These are phyloP conservation scores for Bucco capensis DNA, from an alignment of 2,113 vertebrate species.

Conservation along the genomic window DNA sequence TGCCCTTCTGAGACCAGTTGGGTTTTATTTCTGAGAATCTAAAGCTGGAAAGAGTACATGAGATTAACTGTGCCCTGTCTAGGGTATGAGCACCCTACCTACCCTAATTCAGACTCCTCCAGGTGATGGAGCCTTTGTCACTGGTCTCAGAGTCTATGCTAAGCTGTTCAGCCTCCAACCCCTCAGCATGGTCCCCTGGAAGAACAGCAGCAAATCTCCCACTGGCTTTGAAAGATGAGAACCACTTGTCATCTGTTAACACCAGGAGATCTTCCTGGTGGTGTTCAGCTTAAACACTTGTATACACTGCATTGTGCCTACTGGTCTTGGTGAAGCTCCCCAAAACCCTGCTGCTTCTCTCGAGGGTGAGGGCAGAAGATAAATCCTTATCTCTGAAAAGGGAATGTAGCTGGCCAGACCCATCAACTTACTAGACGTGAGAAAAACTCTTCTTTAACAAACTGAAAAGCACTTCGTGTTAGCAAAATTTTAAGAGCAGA, in stretches of 20 bases:
- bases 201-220: not conserved
- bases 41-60: not conserved
- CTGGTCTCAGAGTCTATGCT: not conserved
- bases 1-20: not conserved
- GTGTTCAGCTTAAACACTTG: not conserved
- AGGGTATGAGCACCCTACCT: not conserved
- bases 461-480: not conserved
- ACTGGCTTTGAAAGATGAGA: not conserved
- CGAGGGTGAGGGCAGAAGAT: not conserved
- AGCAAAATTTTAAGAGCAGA: not conserved
- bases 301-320: not conserved
- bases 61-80: not conserved
- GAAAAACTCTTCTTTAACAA: not conserved
- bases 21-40: not conserved
- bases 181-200: accelerated
- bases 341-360: not conserved
- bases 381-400: not conserved
- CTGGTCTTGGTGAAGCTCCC: not conserved
- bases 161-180: not conserved
- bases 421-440: not conserved
- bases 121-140: not conserved
- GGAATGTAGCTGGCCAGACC: not conserved
- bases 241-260: not conserved
- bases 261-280: not conserved
- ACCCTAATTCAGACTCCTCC: not conserved